Percentiles rank a stretch among this genome's conserved stretches.
Conservation (phyloP, 2,113 vertebrate species). For the Jaculus jaculus region DNA sequence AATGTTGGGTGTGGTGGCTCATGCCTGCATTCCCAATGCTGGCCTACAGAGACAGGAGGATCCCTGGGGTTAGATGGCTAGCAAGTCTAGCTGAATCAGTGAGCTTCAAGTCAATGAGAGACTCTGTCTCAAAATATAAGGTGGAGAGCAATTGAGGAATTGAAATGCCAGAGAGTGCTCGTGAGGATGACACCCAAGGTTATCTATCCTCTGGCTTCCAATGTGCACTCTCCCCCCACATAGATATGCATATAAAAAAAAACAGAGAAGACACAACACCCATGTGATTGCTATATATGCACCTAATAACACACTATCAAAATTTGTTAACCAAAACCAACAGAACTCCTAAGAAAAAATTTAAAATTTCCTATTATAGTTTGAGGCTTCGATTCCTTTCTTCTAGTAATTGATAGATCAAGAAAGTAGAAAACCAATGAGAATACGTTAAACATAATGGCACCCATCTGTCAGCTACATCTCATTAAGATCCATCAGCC, state of each 20-base stretch:
- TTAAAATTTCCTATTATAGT: neutral
- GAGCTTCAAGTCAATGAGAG: no score
- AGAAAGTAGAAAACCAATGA: constrained; percentile 34
- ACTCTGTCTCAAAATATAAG: no score
- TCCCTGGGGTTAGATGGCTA: no score
- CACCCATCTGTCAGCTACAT: neutral
- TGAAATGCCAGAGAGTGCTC: no score
- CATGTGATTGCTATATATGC: neutral
- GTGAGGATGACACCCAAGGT: no score
- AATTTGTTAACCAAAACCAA: constrained; percentile 31
- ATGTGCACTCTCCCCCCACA: no score
- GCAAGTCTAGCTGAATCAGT: no score
- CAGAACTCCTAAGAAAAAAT: neutral
- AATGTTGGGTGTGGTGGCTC: no score
- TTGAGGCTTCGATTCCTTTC: neutral
- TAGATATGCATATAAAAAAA: neutral
- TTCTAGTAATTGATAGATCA: constrained; percentile 33
- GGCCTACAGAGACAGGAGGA: no score
- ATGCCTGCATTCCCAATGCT: no score
- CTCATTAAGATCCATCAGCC: neutral
- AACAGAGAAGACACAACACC: neutral
- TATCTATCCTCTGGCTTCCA: no score
- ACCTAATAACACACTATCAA: constrained; percentile 5
- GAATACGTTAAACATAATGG: constrained; percentile 27
- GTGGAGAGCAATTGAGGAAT: no score